A percentile compares a stretch with the other conserved stretches of the same genome.
Conservation (phyloP, 2,888 invertebrate genomes). For the Orthosia gothica region DNA sequence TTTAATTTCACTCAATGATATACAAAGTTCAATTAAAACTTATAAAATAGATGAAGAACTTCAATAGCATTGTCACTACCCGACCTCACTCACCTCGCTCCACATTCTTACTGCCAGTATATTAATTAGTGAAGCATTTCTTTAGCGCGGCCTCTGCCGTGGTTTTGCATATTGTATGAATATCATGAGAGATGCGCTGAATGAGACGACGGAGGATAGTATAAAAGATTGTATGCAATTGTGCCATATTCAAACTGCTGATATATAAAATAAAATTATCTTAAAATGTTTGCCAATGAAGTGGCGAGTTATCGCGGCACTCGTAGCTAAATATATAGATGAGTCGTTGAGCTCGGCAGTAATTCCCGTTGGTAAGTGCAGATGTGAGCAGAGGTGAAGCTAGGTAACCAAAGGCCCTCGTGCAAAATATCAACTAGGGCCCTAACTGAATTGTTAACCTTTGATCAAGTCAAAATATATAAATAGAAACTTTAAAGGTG, state of each 20-base stretch:
- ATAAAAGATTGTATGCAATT: constrained; percentile 23
- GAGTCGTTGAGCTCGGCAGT: constrained; percentile 37
- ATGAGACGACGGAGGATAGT: no score
- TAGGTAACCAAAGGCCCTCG: no score
- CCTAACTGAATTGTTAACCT: no score
- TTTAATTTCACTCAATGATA: no score
- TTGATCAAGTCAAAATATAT: no score
- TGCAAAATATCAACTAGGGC: no score
- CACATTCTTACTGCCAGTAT: constrained; percentile 39
- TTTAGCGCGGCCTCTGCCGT: constrained; percentile 33
- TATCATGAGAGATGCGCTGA: constrained; percentile 22
- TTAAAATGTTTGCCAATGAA: background rate
- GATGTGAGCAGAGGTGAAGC: background rate
- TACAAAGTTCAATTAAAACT: no score
- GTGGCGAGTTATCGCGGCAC: background rate
- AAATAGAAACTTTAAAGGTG: no score
- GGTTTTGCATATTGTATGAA: constrained; percentile 48
- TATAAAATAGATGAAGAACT: background rate
- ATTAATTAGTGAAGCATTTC: constrained; percentile 53
- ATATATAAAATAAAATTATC: background rate
- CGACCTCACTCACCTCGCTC: constrained; percentile 11
- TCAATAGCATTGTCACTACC: constrained; percentile 23
- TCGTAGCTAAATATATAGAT: background rate
- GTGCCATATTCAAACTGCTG: constrained; percentile 7
- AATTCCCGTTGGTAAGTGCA: constrained; percentile 27